phyloP scores from a whole-genome alignment of 2,113 vertebrate species.

The Murina feae region DNA sequence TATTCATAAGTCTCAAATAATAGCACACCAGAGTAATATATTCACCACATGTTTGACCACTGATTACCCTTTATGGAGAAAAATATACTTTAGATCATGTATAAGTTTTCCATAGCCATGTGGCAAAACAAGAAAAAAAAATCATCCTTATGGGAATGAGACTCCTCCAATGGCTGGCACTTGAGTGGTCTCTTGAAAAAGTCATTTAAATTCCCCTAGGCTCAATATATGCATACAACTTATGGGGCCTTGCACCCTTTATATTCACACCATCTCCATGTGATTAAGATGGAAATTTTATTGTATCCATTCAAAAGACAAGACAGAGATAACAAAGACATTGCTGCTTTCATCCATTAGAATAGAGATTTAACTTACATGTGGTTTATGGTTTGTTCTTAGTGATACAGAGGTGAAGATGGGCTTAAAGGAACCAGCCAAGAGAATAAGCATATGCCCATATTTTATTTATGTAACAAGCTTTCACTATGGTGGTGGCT shows the following conservation, averaged over 20 bases:
- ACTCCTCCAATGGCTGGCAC: background rate
- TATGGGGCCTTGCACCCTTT: background rate
- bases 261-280: background rate
- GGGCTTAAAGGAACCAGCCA: background rate
- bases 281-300: background rate
- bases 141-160: background rate
- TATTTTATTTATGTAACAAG: background rate
- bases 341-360: background rate
- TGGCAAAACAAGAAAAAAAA: constrained; percentile 22
- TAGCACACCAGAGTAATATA: constrained; percentile 46
- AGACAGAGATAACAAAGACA: background rate
- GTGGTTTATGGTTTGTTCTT: background rate
- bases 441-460: background rate
- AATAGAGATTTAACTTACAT: background rate
- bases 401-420: background rate
- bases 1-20: constrained; percentile 59
- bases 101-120: background rate
- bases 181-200: constrained; percentile 10
- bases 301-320: constrained; percentile 23
- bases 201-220: background rate
- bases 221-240: background rate
- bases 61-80: constrained; percentile 47
- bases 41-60: constrained; percentile 22
- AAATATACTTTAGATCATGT: constrained; percentile 33
- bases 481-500: background rate